Base-by-base conservation (phyloP, 2,113 vertebrate species). In the Cynopterus brachyotis region DNA sequence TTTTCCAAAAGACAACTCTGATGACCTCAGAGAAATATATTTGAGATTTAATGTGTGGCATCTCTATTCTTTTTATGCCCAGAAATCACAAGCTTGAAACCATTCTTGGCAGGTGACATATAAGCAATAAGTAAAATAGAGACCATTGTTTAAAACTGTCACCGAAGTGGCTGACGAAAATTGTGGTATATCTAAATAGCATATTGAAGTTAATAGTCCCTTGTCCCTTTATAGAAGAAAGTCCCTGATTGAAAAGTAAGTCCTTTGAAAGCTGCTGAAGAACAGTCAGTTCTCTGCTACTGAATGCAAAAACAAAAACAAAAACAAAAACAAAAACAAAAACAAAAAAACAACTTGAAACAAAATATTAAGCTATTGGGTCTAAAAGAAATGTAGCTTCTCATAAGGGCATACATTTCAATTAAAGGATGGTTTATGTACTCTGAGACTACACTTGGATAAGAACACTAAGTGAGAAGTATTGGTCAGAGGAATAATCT, bases 121-220 rank as follows among this genome's bases (percentile, higher is more conserved):
- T 57, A 60, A 89, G 64, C 42, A 42, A 10, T 89, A 91, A 91
- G 94, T 69, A 92, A 95, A 81, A 73, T 47, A 75, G 91, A 91
- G 17, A 60, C 5, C 59, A 72, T 42, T 89, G 35, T 89, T 89
- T 81, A 85, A 88, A 80, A 76, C 12, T 89, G 78, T 28, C 79
- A 85, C 60, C 50, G 42, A 78, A 24, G 16, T 45, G 30, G 62
- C 45, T 57, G 9, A 26, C 53, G 35, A 28, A 6, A 76, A 84
- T n/a, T 91, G 32, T 69, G 17, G 17, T n/a, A 64, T 9, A 83
- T 78, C 45, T 64, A 13, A 83, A 72, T 32, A 87, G 47, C 20
- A 45, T 59, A 76, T 22, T 69, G 35, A 87, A 90, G 47, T 12
- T 32, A n/a, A 82, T 20, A 8, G 13, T 67, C 9, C 69, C 81